Percentiles rank a stretch among this genome's conserved stretches.
Evolutionary conservation across 1,140 invertebrate genomes (phyloP).

Genomic region (Drosophila nigromelanica): DNA sequence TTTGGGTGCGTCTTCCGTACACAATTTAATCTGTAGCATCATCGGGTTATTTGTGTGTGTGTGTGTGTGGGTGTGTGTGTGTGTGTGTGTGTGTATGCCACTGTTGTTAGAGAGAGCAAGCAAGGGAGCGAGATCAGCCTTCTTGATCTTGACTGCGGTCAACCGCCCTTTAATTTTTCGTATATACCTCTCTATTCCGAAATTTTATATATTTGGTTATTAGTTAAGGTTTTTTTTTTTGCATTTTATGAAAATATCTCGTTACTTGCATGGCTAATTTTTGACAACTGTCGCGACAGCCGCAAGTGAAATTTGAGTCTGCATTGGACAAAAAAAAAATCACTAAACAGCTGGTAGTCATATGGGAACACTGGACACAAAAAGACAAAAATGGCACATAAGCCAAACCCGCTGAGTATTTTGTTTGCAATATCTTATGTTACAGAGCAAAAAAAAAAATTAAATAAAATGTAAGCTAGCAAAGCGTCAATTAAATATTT

Average conservation of each 20-base stretch:
- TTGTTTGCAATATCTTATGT: not conserved
- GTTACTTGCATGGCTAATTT: constrained; percentile 47
- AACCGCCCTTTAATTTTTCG: constrained; percentile 19
- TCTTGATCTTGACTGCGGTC: constrained; percentile 45
- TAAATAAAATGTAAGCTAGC: too few species aligned
- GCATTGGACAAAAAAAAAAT: constrained; percentile 10
- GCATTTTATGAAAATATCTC: constrained; percentile 29
- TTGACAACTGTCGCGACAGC: constrained; percentile 37
- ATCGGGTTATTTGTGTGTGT: constrained; percentile 14
- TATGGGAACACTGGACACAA: not conserved
- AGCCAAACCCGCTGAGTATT: constrained; percentile 20
- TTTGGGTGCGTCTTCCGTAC: constrained; percentile 26
- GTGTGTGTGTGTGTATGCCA: constrained; percentile 3
- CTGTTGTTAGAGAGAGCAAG: constrained; percentile 9
- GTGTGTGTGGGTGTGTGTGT: not conserved
- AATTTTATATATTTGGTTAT: constrained; percentile 22
- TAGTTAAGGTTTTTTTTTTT: constrained; percentile 10
- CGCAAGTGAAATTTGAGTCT: constrained; percentile 65
- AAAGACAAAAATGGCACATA: constrained; percentile 27
- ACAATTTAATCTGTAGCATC: constrained; percentile 27
- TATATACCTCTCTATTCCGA: constrained; percentile 23
- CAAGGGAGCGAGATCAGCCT: constrained; percentile 9
- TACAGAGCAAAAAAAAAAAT: too few species aligned
- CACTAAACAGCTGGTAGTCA: constrained; percentile 28
- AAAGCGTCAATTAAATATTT: too few species aligned